Base-by-base conservation (phyloP, 2,113 vertebrate species). In the Grus americana region DNA sequence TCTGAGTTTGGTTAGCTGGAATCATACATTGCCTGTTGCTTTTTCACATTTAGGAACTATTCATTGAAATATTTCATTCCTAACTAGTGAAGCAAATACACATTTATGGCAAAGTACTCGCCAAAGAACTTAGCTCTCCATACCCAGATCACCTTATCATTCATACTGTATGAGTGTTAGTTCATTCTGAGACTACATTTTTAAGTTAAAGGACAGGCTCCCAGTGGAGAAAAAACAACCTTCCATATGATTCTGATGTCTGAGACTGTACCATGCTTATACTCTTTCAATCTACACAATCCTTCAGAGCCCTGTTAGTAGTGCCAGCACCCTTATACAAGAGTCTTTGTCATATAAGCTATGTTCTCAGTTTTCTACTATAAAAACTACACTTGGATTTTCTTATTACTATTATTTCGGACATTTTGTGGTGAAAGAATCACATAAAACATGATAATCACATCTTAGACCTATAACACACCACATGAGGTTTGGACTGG, bases 171-270 rank as follows among this genome's bases (percentile, higher is more conserved):
- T 27, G 27, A 54, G 2, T 26, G 2, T 40, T 72, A 40, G 9
- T 54, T 93, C 81, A 79, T 46, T 74, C 10, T 6, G 13, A 90
- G 36, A 84, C 11, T 22, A 44, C 5, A 20, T 36, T 87, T 83
- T 86, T 63, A 57, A 62, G 27, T 8, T 57, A 57, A 87, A 73
- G 5, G 52, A 38, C 3, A 57, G 12, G 1, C 70, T 83, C 78
- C 6, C 12, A 52, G 6, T 12, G n/a, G 10, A 8, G 7, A 30
- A 62, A 47, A 12, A 44, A 0, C 1, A 47, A 2, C 20, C 18
- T 63, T 80, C 29, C 2, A 0, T 36, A 52, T 23, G 7, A 18
- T 50, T 68, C 13, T 76, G 68, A 52, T 42, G 18, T 32, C 18
- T 36, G 9, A 1, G 15, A 65, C 3, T 29, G 10, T 71, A 34